Evolutionary conservation across 2,113 vertebrate species (phyloP).

Genomic region (Madoqua kirkii): DNA sequence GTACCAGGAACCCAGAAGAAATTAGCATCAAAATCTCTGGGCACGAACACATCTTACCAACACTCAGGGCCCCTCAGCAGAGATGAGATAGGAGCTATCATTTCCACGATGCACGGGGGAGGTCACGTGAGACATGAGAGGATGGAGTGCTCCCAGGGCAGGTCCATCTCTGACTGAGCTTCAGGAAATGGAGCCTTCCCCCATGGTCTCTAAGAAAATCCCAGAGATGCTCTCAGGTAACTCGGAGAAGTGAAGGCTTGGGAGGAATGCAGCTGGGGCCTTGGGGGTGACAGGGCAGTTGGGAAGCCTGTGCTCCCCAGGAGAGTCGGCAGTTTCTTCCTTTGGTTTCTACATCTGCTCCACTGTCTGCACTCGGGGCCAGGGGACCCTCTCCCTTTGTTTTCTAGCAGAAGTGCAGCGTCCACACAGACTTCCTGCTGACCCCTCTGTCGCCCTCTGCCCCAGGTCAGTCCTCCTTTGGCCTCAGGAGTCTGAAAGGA

Average conservation of each 20-base stretch:
- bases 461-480: conserved; percentile 53
- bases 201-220: neutral
- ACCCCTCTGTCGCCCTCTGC: conserved; percentile 51
- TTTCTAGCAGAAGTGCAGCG: conserved; percentile 62
- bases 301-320: conserved; percentile 86
- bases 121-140: neutral
- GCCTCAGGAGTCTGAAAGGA: neutral
- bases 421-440: conserved; percentile 71
- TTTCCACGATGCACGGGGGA: too few species aligned
- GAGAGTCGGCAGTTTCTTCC: conserved; percentile 90
- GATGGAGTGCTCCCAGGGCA: neutral
- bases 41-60: neutral
- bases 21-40: neutral
- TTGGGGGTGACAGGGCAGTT: conserved; percentile 89
- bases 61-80: neutral
- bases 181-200: neutral
- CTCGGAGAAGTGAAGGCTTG: conserved; percentile 86
- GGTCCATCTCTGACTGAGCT: neutral
- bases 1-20: neutral
- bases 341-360: conserved; percentile 79
- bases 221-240: conserved; percentile 78
- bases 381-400: conserved; percentile 50
- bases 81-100: neutral
- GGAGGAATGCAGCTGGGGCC: conserved; percentile 86
- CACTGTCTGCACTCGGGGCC: conserved; percentile 48